Percentiles rank a stretch among this genome's conserved stretches.
Evolutionary conservation across 2,797 vertebrate genomes (phyloP).

Genomic region (Hemibagrus guttatus): DNA sequence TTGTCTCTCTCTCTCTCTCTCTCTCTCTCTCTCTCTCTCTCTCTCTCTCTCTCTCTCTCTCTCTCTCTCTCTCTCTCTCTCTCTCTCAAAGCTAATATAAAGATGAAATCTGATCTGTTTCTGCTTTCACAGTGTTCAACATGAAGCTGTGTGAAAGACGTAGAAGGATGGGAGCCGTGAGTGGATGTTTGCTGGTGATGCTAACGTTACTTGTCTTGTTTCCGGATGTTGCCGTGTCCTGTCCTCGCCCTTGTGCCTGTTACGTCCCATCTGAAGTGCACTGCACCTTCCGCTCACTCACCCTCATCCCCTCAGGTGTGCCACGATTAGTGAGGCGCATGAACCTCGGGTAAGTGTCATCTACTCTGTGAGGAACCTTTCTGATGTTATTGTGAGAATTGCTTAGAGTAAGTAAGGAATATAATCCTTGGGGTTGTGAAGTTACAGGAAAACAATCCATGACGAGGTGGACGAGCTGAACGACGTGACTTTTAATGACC

Average conservation of each 20-base stretch:
- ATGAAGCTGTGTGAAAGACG: not conserved
- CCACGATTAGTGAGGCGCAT: slow-evolving; percentile 83
- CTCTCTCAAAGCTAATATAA: not conserved
- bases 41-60: not conserved
- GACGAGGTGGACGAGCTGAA: not conserved
- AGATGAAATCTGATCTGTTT: not conserved
- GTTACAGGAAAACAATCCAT: not conserved
- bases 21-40: not conserved
- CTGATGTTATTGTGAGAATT: not conserved
- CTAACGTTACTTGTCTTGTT: slow-evolving; percentile 69
- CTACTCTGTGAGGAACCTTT: not conserved
- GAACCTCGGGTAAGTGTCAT: slow-evolving; percentile 84
- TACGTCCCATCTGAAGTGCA: slow-evolving; percentile 90
- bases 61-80: not conserved
- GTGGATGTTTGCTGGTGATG: not conserved
- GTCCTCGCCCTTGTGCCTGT: slow-evolving; percentile 89
- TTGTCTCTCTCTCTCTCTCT: not conserved
- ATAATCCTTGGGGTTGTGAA: not conserved
- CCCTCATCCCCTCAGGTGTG: slow-evolving; percentile 79
- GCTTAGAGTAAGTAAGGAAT: not conserved
- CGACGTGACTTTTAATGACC: too few relatives aligned
- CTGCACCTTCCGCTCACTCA: slow-evolving; percentile 91
- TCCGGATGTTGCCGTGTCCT: slow-evolving; percentile 59
- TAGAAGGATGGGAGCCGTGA: slow-evolving; percentile 26
- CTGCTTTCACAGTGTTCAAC: not conserved